These are phyloP conservation scores for Lordiphosa stackelbergi DNA, from an alignment of 1,140 invertebrate genomes.

Conservation along the genomic window DNA sequence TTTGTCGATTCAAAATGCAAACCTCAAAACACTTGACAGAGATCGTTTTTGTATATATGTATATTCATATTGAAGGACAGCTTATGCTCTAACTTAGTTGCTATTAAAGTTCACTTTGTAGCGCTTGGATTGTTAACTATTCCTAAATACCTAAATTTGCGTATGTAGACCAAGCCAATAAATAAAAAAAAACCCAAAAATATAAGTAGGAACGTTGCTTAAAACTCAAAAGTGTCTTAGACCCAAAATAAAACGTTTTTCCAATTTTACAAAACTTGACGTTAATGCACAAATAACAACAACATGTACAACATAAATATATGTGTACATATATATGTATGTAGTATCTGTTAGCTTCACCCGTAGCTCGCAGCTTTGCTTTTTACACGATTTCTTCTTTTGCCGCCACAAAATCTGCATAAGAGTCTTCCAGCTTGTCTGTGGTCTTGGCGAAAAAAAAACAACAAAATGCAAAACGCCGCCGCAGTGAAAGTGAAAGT, in stretches of 20 bases:
- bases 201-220: slow-evolving; percentile 62
- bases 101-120: slow-evolving; percentile 67
- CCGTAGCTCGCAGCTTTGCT: slow-evolving; percentile 14
- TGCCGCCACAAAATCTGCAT: slow-evolving; percentile 64
- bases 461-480: slow-evolving; percentile 38
- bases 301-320: slow-evolving; percentile 16
- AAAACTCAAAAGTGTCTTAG: slow-evolving; percentile 14
- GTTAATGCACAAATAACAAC: slow-evolving; percentile 72
- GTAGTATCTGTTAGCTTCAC: slow-evolving; percentile 2
- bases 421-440: slow-evolving; percentile 36
- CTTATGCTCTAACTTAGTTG: slow-evolving; percentile 27
- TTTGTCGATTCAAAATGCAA: slow-evolving; percentile 3
- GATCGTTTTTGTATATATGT: slow-evolving; percentile 39
- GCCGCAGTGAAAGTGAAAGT: slow-evolving; percentile 72
- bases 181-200: slow-evolving; percentile 17
- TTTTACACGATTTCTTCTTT: slow-evolving; percentile 62
- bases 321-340: slow-evolving; percentile 19
- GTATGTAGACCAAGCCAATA: slow-evolving; percentile 30
- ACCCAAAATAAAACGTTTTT: slow-evolving; percentile 5
- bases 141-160: slow-evolving; percentile 2
- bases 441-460: slow-evolving; percentile 65
- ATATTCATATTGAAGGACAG: slow-evolving; percentile 1
- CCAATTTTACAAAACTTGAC: slow-evolving; percentile 8
- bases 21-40: slow-evolving; percentile 32
- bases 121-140: slow-evolving; percentile 37